A percentile compares a stretch with the other conserved stretches of the same genome.
These are phyloP conservation scores for Eupithecia subumbrata DNA, from an alignment of 2,888 invertebrate species.

Conservation along the genomic window DNA sequence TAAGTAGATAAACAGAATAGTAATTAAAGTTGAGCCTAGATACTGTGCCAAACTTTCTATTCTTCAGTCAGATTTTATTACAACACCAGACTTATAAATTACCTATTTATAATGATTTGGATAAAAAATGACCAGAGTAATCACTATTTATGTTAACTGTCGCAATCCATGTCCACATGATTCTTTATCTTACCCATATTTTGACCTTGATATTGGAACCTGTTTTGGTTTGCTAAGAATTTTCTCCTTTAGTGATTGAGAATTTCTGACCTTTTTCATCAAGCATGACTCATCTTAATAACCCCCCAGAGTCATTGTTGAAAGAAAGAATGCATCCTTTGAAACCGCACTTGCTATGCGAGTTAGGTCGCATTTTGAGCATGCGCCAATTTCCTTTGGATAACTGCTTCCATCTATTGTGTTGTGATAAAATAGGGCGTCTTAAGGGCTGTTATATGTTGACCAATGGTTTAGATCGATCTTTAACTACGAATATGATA, in stretches of 20 bases:
- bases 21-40: constrained; percentile 15
- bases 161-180: not conserved
- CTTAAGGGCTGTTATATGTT: not conserved
- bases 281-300: constrained; percentile 17
- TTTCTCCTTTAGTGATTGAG: not conserved
- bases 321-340: constrained; percentile 20
- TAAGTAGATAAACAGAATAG: constrained; percentile 20
- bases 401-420: not conserved
- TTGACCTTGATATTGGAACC: not conserved
- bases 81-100: not conserved
- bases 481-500: not conserved
- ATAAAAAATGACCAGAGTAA: too few species aligned
- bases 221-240: not conserved
- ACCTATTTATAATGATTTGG: not conserved
- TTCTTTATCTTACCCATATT: not conserved
- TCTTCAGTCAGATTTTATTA: not conserved
- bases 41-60: constrained; percentile 1
- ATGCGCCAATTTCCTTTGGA: constrained; percentile 15
- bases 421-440: not conserved
- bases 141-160: not conserved
- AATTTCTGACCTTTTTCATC: not conserved
- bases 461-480: not conserved
- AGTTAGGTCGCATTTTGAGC: constrained; percentile 19
- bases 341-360: constrained; percentile 8
- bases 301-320: constrained; percentile 16